Conservation (phyloP, 2,797 vertebrate species). For the Dipus sagitta region DNA sequence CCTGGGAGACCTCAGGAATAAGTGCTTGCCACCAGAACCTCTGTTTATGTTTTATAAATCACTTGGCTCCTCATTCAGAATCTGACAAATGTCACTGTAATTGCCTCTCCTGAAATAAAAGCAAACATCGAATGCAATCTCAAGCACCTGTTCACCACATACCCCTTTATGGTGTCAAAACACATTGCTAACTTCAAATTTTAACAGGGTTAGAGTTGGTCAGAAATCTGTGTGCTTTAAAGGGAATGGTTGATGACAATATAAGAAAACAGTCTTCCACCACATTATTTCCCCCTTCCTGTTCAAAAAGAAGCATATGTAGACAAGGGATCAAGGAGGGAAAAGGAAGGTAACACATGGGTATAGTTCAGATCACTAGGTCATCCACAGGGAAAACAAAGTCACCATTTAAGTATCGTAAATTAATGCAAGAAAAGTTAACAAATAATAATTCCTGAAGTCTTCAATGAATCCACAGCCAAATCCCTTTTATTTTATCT, state of each 20-base stretch:
- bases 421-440: not conserved
- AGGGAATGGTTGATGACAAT: not conserved
- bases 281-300: not conserved
- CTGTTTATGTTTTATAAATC: conserved; percentile 82
- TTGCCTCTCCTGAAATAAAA: conserved; percentile 73
- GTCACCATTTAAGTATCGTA: conserved; percentile 3
- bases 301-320: not conserved
- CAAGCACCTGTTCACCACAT: conserved; percentile 49
- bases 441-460: conserved; percentile 7
- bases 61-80: conserved; percentile 75
- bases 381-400: conserved; percentile 9
- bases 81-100: conserved; percentile 70
- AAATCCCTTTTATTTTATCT: not conserved
- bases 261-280: not conserved
- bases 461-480: not conserved
- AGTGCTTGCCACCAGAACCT: conserved; percentile 68
- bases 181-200: conserved; percentile 41
- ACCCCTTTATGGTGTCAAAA: not conserved
- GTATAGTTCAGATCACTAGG: conserved; percentile 8
- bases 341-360: not conserved
- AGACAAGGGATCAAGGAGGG: not conserved
- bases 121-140: conserved; percentile 44
- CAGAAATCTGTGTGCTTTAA: conserved; percentile 38
- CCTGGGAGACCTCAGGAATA: conserved; percentile 79
- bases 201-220: conserved; percentile 34